Percentiles rank a stretch among this genome's conserved stretches.
These are phyloP conservation scores for Eptatretus burgeri DNA, from an alignment of 2,113 vertebrate species.

Conservation along the genomic window DNA sequence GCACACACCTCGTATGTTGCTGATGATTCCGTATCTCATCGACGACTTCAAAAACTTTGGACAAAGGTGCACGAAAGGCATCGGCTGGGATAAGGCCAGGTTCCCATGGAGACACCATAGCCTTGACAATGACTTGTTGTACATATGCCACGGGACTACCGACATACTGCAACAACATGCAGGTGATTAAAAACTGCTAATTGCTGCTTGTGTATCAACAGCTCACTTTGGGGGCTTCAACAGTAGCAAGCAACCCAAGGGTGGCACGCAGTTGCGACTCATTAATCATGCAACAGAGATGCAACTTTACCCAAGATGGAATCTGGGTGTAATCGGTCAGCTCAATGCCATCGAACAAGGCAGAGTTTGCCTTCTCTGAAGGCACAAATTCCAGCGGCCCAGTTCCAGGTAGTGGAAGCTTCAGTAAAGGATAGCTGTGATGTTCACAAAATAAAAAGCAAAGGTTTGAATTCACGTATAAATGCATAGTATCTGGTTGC, in stretches of 20 bases:
- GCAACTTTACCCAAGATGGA: no score
- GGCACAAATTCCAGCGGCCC: constrained; percentile 82
- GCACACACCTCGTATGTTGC: constrained; percentile 1
- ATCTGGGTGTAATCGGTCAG: no score
- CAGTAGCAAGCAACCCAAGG: no score
- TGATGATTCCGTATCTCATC: constrained; percentile 78
- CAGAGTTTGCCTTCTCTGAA: constrained; percentile 37
- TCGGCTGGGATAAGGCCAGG: constrained; percentile 57
- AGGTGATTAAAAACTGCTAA: not conserved
- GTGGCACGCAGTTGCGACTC: no score
- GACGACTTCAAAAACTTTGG: constrained; percentile 50
- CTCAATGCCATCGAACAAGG: constrained; percentile 15
- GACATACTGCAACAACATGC: constrained; percentile 24
- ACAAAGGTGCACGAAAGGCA: constrained; percentile 53
- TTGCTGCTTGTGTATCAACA: no score
- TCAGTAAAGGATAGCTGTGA: constrained; percentile 49
- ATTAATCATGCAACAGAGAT: no score
- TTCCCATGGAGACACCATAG: constrained; percentile 73
- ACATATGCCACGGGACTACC: constrained; percentile 72
- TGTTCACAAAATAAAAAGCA: constrained; percentile 7
- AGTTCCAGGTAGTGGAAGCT: constrained; percentile 62
- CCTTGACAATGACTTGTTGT: constrained; percentile 82
- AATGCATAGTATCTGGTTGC: not conserved
- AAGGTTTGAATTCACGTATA: not conserved
- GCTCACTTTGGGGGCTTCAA: no score